Evolutionary conservation across 2,797 vertebrate species (phyloP).

Genomic region (Champsocephalus gunnari): DNA sequence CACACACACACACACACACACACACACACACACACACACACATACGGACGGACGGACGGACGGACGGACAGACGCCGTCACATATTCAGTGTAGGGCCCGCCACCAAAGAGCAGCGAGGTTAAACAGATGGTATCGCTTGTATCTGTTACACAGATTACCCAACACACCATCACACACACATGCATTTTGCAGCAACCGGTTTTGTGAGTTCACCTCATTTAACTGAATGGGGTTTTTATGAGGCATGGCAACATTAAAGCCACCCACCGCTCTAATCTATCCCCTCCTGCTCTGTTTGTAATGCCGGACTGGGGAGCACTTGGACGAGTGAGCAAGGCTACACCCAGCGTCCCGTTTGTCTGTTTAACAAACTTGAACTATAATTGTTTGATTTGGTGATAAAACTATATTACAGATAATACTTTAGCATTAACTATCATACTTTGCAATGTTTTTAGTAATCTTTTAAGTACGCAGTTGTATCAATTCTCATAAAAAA

Average conservation of each 20-base stretch:
- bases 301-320: conserved; percentile 53
- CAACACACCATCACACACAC: conserved; percentile 29
- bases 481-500: conserved; percentile 17
- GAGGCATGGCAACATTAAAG: conserved; percentile 73
- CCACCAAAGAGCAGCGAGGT: conserved; percentile 66
- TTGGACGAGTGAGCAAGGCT: conserved; percentile 35
- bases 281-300: conserved; percentile 60
- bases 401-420: conserved; percentile 8
- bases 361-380: conserved; percentile 10
- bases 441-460: conserved; percentile 18
- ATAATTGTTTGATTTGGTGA: conserved; percentile 34
- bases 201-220: conserved; percentile 79
- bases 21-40: conserved; percentile 35
- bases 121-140: conserved; percentile 80
- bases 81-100: conserved; percentile 53
- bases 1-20: conserved; percentile 1
- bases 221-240: conserved; percentile 78
- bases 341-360: conserved; percentile 27
- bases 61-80: conserved; percentile 17
- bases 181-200: conserved; percentile 37
- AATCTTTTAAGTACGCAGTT: background rate
- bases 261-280: conserved; percentile 70
- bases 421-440: conserved; percentile 3
- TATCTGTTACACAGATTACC: conserved; percentile 69
- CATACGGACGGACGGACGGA: conserved; percentile 8